Evolutionary conservation across 1,140 invertebrate genomes (phyloP).

Genomic region (Macrotrachela quadricornifera): DNA sequence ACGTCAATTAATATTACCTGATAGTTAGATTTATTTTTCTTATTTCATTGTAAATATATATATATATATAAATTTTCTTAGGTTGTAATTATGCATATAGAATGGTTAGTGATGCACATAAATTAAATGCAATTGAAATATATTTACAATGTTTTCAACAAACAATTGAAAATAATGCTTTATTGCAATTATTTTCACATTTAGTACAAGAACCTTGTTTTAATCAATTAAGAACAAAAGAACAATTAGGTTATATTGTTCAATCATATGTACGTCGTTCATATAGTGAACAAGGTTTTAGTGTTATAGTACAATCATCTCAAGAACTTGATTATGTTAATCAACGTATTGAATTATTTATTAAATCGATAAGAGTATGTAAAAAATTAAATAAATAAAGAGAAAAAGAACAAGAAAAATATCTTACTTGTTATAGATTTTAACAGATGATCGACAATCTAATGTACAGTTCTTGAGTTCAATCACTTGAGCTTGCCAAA

Average conservation of each 20-base stretch:
- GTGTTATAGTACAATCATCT: slow-evolving; percentile 71
- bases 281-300: slow-evolving; percentile 59
- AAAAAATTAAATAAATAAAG: slow-evolving; percentile 1
- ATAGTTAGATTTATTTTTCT: not conserved
- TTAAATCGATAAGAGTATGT: slow-evolving; percentile 43
- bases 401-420: slow-evolving; percentile 2
- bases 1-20: not conserved
- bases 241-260: slow-evolving; percentile 83
- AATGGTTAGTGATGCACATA: slow-evolving; percentile 49
- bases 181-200: slow-evolving; percentile 64
- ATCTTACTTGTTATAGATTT: slow-evolving; percentile 1
- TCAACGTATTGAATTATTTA: slow-evolving; percentile 60
- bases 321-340: slow-evolving; percentile 59
- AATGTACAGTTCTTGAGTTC: no score
- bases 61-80: slow-evolving; percentile 22
- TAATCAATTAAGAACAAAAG: slow-evolving; percentile 63
- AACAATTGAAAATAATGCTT: slow-evolving; percentile 51
- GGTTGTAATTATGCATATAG: slow-evolving; percentile 46
- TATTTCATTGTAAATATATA: not conserved
- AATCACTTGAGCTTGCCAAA: no score
- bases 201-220: slow-evolving; percentile 74
- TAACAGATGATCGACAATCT: no score
- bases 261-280: slow-evolving; percentile 55
- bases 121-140: slow-evolving; percentile 58
- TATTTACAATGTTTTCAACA: slow-evolving; percentile 71